A percentile compares a stretch with the other conserved stretches of the same genome.
Evolutionary conservation across 2,888 invertebrate genomes (phyloP).

Genomic region (Metopia argyrocephala): DNA sequence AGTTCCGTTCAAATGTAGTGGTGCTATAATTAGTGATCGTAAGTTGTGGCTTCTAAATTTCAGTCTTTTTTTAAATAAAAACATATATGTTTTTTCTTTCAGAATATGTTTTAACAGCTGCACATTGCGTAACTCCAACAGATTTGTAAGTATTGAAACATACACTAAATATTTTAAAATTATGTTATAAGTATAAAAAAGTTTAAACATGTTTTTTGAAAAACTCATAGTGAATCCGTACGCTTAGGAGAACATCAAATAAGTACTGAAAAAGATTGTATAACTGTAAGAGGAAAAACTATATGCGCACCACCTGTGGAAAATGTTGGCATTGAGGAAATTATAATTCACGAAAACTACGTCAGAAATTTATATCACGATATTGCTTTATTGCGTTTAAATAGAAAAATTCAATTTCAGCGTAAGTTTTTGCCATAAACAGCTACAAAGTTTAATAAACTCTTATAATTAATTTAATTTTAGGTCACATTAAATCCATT

Average conservation of each 20-base stretch:
- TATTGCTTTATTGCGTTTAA: constrained; percentile 71
- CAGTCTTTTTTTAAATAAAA: background rate
- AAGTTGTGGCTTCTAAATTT: constrained; percentile 63
- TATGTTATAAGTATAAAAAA: too few species aligned
- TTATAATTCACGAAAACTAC: constrained; percentile 60
- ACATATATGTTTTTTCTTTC: background rate
- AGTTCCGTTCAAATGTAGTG: constrained; percentile 75
- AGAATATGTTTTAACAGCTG: constrained; percentile 72
- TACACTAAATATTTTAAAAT: too few species aligned
- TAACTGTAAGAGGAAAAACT: constrained; percentile 66
- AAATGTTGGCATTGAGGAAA: constrained; percentile 70
- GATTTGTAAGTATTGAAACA: background rate
- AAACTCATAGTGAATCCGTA: constrained; percentile 67
- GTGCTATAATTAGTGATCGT: constrained; percentile 71
- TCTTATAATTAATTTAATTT: background rate
- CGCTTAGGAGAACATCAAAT: constrained; percentile 72
- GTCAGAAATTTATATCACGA: constrained; percentile 65
- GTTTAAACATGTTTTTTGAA: background rate
- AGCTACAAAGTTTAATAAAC: too few species aligned
- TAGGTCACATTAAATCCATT: constrained; percentile 69
- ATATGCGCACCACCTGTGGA: constrained; percentile 70
- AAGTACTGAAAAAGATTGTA: constrained; percentile 69
- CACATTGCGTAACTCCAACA: constrained; percentile 68
- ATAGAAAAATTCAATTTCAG: constrained; percentile 66
- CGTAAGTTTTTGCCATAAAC: constrained; percentile 65